phyloP scores from a whole-genome alignment of 2,888 invertebrate species.

The Ecliptopera silaceata region DNA sequence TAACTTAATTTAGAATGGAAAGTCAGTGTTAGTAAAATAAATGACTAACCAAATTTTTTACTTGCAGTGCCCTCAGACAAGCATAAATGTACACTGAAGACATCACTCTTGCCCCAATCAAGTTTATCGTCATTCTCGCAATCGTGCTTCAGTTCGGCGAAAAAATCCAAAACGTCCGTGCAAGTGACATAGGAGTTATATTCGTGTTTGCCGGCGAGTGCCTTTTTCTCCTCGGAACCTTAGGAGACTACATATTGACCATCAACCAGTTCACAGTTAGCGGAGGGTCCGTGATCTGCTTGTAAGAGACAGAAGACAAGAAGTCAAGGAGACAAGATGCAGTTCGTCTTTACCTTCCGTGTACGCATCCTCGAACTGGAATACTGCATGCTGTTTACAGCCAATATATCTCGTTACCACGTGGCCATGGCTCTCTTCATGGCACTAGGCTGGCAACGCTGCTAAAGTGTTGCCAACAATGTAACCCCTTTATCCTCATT shows the following conservation, averaged over 20 bases:
- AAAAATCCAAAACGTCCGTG: neutral
- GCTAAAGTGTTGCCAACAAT: neutral
- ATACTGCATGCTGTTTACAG: constrained; percentile 1
- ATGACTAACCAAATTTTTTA: neutral
- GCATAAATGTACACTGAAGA: neutral
- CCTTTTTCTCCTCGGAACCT: neutral
- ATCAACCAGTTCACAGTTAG: neutral
- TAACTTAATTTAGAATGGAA: no score
- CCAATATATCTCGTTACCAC: neutral
- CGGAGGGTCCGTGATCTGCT: neutral
- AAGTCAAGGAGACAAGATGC: neutral
- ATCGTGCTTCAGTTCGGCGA: neutral
- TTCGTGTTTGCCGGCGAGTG: neutral
- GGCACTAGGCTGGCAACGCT: neutral
- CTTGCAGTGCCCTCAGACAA: neutral
- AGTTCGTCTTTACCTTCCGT: neutral
- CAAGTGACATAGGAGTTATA: neutral
- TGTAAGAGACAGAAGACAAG: neutral
- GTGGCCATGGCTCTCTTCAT: neutral
- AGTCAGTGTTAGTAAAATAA: no score
- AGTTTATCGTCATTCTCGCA: neutral
- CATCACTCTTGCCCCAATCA: neutral
- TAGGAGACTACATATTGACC: constrained; percentile 4
- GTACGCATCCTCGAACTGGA: neutral
- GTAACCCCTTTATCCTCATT: neutral